phyloP scores from a whole-genome alignment of 2,888 invertebrate genomes.

The Catocala nupta region DNA sequence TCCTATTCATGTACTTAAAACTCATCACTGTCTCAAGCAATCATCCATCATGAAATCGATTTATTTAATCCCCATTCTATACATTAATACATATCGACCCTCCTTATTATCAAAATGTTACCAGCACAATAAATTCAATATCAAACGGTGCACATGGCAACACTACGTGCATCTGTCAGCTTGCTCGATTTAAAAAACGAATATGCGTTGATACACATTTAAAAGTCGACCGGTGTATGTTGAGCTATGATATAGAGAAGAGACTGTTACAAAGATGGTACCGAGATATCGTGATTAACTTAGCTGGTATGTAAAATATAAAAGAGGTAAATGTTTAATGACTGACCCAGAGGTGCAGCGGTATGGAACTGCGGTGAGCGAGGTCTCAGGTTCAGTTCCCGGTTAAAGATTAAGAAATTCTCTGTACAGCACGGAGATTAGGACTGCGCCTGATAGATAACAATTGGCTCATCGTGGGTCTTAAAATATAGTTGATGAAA shows the following conservation, averaged over 20 bases:
- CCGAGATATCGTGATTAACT: neutral
- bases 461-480: no score
- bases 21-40: constrained; percentile 10
- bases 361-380: no score
- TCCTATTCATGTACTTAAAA: constrained; percentile 4
- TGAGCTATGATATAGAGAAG: constrained; percentile 26
- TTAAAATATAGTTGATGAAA: no score
- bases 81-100: constrained; percentile 37
- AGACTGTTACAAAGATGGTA: neutral
- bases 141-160: constrained; percentile 76
- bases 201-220: constrained; percentile 77
- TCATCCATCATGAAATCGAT: constrained; percentile 15
- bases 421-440: no score
- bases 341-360: no score
- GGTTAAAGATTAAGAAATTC: no score
- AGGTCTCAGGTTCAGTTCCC: no score
- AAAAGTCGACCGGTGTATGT: constrained; percentile 42
- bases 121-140: constrained; percentile 66
- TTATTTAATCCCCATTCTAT: constrained; percentile 35
- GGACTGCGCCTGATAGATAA: no score
- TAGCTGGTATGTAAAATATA: neutral
- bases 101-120: constrained; percentile 48
- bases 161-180: constrained; percentile 83
- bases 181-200: constrained; percentile 80
- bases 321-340: no score